A percentile compares a stretch with the other conserved stretches of the same genome.
phyloP scores from a whole-genome alignment of 2,113 vertebrate species.

The Turdus rufiventris region DNA sequence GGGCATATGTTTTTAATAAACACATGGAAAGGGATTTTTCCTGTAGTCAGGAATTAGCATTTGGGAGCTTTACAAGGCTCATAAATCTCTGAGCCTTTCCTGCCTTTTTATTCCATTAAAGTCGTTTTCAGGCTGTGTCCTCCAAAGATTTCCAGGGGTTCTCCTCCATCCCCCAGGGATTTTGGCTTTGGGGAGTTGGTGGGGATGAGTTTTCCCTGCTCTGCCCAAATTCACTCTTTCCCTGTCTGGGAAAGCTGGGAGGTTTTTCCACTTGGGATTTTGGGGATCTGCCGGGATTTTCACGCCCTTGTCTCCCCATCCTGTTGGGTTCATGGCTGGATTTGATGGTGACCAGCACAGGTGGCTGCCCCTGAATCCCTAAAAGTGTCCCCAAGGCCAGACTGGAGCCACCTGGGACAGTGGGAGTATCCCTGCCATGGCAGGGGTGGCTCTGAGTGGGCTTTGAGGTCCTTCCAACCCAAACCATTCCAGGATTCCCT shows the following conservation, averaged over 20 bases:
- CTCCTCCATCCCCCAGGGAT: background rate
- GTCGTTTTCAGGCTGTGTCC: background rate
- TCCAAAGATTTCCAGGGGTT: background rate
- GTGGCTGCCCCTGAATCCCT: background rate
- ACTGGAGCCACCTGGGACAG: no score
- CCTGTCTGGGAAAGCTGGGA: background rate
- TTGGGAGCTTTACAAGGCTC: background rate
- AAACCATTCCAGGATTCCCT: background rate
- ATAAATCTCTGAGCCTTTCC: background rate
- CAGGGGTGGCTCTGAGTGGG: no score
- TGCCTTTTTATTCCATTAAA: background rate
- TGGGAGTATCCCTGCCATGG: background rate
- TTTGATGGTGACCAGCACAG: background rate
- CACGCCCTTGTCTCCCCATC: rapidly evolving
- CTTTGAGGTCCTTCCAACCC: background rate
- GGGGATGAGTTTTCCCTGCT: background rate
- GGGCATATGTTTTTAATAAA: background rate
- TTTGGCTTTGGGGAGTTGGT: background rate
- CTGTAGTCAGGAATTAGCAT: background rate
- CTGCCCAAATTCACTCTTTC: background rate
- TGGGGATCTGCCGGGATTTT: rapidly evolving
- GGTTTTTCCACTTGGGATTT: background rate
- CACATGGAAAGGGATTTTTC: background rate
- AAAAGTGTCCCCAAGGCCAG: no score
- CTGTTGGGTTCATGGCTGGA: background rate